Evolutionary conservation across 2,113 vertebrate species (phyloP).

Genomic region (Ptychochromis oligacanthus): DNA sequence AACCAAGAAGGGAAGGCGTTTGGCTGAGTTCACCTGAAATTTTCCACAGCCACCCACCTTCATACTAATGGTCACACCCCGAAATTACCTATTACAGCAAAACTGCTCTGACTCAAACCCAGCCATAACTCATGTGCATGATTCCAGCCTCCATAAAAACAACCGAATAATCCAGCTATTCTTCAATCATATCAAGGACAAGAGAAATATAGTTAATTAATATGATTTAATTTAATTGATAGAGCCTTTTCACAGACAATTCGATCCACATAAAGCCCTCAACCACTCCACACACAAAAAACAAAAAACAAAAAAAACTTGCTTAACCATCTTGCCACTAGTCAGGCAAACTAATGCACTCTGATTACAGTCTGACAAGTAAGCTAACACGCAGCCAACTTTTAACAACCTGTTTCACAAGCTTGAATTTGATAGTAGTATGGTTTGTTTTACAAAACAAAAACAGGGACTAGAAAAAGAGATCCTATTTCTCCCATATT

Average conservation of each 20-base stretch:
- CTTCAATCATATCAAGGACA: too few species aligned
- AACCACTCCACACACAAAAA: too few species aligned
- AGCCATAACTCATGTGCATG: neutral
- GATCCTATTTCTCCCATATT: neutral
- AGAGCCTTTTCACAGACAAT: too few species aligned
- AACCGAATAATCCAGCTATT: neutral
- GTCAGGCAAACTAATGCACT: too few species aligned
- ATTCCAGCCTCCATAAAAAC: neutral
- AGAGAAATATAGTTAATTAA: too few species aligned
- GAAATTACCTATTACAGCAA: neutral
- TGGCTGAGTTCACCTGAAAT: neutral
- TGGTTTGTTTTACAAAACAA: neutral
- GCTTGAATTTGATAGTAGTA: neutral
- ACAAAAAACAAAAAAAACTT: too few species aligned
- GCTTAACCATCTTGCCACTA: too few species aligned
- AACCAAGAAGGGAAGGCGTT: rapidly evolving
- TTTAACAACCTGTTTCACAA: neutral
- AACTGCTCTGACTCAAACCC: neutral
- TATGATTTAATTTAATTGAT: too few species aligned
- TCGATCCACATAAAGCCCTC: too few species aligned
- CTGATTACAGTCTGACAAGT: neutral
- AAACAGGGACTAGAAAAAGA: neutral
- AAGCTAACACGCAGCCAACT: rapidly evolving
- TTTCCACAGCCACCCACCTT: neutral
- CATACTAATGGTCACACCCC: rapidly evolving